Evolutionary conservation across 2,113 vertebrate genomes (phyloP).

Genomic region (Oxyura jamaicensis): DNA sequence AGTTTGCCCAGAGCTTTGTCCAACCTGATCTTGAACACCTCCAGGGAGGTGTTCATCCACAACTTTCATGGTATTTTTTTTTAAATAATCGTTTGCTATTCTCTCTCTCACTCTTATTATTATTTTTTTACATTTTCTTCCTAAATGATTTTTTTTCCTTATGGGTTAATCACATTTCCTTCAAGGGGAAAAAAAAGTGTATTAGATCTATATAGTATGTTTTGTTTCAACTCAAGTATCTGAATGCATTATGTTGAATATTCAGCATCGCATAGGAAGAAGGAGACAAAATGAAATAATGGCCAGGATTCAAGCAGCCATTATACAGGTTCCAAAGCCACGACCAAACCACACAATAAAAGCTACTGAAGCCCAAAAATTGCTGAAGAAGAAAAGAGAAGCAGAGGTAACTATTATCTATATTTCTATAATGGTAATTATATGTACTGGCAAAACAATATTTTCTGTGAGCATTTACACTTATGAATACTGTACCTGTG

Average conservation of each 20-base stretch:
- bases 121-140: not conserved
- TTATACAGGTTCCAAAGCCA: slow-evolving; percentile 82
- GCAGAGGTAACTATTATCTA: slow-evolving; percentile 79
- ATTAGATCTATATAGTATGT: not conserved
- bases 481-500: not conserved
- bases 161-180: not conserved
- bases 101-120: not conserved
- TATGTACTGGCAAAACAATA: not conserved
- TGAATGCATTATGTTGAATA: slow-evolving; percentile 29
- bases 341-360: slow-evolving; percentile 67
- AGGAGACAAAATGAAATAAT: slow-evolving; percentile 81
- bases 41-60: too few relatives aligned
- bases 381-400: slow-evolving; percentile 79
- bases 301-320: slow-evolving; percentile 76
- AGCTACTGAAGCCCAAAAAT: slow-evolving; percentile 72
- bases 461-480: not conserved
- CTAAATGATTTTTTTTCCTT: not conserved
- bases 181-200: not conserved
- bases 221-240: slow-evolving; percentile 11
- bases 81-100: not conserved
- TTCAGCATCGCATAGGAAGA: slow-evolving; percentile 71
- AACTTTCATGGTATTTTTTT: not conserved
- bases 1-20: too few relatives aligned
- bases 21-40: too few relatives aligned
- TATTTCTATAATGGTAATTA: not conserved